These are phyloP conservation scores for Caenorhabditis uteleia DNA, from an alignment of 2,888 invertebrate species.

Conservation along the genomic window DNA sequence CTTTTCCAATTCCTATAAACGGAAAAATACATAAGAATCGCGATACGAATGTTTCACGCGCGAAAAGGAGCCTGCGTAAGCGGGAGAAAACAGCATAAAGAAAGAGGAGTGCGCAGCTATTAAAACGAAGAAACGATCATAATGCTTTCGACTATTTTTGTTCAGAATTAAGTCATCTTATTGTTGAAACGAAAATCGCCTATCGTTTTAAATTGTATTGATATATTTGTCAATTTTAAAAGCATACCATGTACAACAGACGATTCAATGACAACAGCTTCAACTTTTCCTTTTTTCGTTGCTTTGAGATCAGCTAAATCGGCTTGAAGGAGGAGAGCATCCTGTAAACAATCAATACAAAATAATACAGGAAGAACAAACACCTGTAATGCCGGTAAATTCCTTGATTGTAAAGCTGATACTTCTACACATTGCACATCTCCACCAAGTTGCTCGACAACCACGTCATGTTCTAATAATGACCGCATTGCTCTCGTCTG, in stretches of 20 bases:
- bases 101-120: too few relatives aligned
- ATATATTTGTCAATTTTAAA: too few relatives aligned
- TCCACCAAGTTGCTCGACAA: constrained; percentile 87
- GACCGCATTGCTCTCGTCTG: constrained; percentile 81
- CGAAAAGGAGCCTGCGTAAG: too few relatives aligned
- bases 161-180: too few relatives aligned
- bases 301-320: constrained; percentile 86
- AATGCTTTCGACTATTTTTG: too few relatives aligned
- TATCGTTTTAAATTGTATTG: too few relatives aligned
- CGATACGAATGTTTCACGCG: too few relatives aligned
- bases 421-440: constrained; percentile 88
- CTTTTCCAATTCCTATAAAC: constrained; percentile 75
- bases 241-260: constrained; percentile 75
- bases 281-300: constrained; percentile 83
- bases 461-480: constrained; percentile 81
- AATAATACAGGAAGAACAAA: not conserved
- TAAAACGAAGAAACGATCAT: too few relatives aligned
- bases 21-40: too few relatives aligned
- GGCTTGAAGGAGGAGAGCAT: constrained; percentile 72
- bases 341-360: constrained; percentile 48
- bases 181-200: too few relatives aligned
- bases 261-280: constrained; percentile 89
- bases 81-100: too few relatives aligned
- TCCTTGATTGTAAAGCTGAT: constrained; percentile 80
- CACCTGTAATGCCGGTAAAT: constrained; percentile 60